A percentile compares a stretch with the other conserved stretches of the same genome.
These are phyloP conservation scores for Gandaritis pyraliata DNA, from an alignment of 2,888 invertebrate species.

Conservation along the genomic window DNA sequence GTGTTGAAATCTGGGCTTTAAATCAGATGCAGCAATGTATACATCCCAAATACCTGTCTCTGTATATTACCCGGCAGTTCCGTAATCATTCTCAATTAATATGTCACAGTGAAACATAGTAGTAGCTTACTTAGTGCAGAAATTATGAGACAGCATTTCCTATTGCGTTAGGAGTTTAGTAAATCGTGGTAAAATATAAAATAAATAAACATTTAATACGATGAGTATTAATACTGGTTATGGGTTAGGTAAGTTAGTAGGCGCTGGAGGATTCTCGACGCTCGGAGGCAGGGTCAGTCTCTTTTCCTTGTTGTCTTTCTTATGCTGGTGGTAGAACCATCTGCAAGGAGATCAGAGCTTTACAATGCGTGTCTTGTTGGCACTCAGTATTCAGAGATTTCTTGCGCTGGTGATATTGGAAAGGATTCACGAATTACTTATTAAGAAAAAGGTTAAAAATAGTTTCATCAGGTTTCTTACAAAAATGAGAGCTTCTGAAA, in stretches of 20 bases:
- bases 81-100: constrained; percentile 29
- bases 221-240: constrained; percentile 21
- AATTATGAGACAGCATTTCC: no score
- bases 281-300: constrained; percentile 47
- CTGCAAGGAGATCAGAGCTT: constrained; percentile 49
- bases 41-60: constrained; percentile 25
- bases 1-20: constrained; percentile 1
- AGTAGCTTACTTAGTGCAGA: not conserved
- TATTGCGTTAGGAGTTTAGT: no score
- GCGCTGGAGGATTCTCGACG: constrained; percentile 22
- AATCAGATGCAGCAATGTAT: constrained; percentile 15
- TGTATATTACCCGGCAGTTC: constrained; percentile 18
- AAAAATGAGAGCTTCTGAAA: no score
- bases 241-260: not conserved
- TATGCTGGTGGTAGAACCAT: constrained; percentile 73
- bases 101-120: constrained; percentile 25
- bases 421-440: no score
- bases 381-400: no score
- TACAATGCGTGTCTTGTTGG: no score
- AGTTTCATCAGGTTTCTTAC: no score
- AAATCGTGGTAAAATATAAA: not conserved
- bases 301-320: constrained; percentile 60
- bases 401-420: no score
- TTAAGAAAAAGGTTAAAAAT: no score
- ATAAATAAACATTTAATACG: constrained; percentile 23